Evolutionary conservation across 2,888 invertebrate genomes (phyloP), one percentile per base, ranked within the genome.

Genomic region (Agrypnus murinus): DNA sequence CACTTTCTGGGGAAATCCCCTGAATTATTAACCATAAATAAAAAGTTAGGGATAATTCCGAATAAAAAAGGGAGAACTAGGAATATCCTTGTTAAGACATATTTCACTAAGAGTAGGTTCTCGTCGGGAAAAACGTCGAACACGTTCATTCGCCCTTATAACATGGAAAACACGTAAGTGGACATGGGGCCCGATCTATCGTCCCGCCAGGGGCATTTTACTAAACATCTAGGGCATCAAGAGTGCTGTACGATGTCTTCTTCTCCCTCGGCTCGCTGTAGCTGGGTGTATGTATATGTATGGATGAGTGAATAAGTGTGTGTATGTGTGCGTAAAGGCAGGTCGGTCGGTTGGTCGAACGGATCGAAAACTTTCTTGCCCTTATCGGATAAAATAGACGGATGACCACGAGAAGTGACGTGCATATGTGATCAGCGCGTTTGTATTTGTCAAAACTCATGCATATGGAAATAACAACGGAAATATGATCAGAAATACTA

Each of bases 151-250:
- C 75, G 72, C 65, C 75, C 76, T 74, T 77, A 75, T 73, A 74
- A 82, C 81, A 81, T 81, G 81, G 81, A 81, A 81, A 82, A 82
- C 80, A 81, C 82, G 82, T 83, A 82, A 83, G 83, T 82, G 83
- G 83, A 83, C 83, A 82, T 76, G 82, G 82, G 82, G 82, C 5
- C 79, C 82, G 80, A 82, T 83, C 82, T 81, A 79, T 82, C 80
- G 77, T 75, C 75, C 77, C 80, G 78, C 81, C 75, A 73, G 77
- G 77, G 80, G 81, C 78, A 77, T 71, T 74, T 71, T 71, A 43
- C 72, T 45, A 66, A 71, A 71, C 71, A 68, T 71, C 71, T 45
- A 50, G 50, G 45, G 65, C 64, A 68, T 71, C 64, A 71, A 64
- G 67, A 71, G 71, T 71, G 71, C 71, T 60, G 63, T 71, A 60